Evolutionary conservation across 2,113 vertebrate genomes (phyloP).

Genomic region (Scomber japonicus): DNA sequence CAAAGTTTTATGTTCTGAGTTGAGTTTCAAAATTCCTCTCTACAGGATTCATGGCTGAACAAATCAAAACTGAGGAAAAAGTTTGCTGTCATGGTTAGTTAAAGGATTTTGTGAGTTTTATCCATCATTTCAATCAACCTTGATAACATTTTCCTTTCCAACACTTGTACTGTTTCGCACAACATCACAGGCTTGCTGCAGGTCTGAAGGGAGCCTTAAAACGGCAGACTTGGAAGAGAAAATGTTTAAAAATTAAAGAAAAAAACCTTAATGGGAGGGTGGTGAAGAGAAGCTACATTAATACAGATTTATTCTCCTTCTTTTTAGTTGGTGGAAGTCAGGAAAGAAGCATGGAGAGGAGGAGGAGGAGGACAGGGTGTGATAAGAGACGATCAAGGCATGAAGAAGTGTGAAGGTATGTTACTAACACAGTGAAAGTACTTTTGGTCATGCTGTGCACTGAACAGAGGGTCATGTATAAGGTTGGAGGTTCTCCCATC

Average conservation of each 20-base stretch:
- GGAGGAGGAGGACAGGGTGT: neutral
- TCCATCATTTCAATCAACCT: neutral
- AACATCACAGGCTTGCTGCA: neutral
- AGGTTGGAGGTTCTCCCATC: no score
- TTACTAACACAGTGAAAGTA: conserved; percentile 8
- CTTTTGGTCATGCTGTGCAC: no score
- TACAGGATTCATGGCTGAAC: neutral
- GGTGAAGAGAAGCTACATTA: no score
- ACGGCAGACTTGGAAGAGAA: neutral
- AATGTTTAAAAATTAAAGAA: neutral
- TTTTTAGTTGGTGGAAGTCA: neutral
- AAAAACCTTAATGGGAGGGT: neutral
- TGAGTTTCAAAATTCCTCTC: neutral
- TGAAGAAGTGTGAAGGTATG: conserved; percentile 15
- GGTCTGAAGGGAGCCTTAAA: neutral
- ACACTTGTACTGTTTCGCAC: neutral
- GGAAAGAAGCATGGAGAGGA: neutral
- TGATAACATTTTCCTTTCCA: conserved; percentile 14
- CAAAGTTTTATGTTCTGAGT: neutral
- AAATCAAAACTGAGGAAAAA: neutral
- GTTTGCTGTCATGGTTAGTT: neutral
- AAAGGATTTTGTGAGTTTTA: neutral
- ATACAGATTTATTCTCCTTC: neutral
- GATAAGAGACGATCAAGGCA: neutral
- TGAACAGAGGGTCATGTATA: no score